Evolutionary conservation across 2,113 vertebrate genomes (phyloP), one percentile per base, ranked within the genome.

Genomic region (Clarias batrachus): DNA sequence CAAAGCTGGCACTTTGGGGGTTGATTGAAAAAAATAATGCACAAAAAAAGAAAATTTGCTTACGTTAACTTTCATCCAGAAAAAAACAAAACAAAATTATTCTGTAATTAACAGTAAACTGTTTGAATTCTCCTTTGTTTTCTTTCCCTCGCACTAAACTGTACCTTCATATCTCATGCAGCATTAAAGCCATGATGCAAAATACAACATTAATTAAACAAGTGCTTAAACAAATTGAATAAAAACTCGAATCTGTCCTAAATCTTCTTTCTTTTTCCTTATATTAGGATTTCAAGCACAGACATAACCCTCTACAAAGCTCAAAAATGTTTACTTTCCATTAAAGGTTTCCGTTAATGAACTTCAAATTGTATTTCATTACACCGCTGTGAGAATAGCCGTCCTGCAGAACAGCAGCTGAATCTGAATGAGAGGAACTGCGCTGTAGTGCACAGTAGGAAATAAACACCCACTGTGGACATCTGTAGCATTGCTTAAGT

Each of bases 51-150:
- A 3, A 60, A 59, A 30, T 33, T 56, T 82, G 80, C 60, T 3
- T 30, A 80, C 14, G 3, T 17, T 12, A 62, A 85, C 80, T 23
- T 23, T 76, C 23, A 2, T 76, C 48, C 25, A 80, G 17, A 68
- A 30, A 66, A 84, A 41, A 41, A 41, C 0, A 59, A 65, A 74
- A 73, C 52, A 27, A 82, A 33, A 33, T 33, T 33, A 37, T 80
- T 82, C 59, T 88, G 90, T 91, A 90, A 91, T 90, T 89, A 85
- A 68, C 65, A 73, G 27, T 37, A 37, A 30, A 57, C 68, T 87
- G 90, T 63, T 89, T 78, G 86, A 88, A 93, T 91, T 86, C 33
- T 19, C 23, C 80, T 90, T 60, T 68, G 17, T 87, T 87, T 90
- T 86, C 86, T 90, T 90, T 90, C 91, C 84, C 85, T 85, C 4